Conservation (phyloP, 2,888 invertebrate species). For the Rhagium mordax region DNA sequence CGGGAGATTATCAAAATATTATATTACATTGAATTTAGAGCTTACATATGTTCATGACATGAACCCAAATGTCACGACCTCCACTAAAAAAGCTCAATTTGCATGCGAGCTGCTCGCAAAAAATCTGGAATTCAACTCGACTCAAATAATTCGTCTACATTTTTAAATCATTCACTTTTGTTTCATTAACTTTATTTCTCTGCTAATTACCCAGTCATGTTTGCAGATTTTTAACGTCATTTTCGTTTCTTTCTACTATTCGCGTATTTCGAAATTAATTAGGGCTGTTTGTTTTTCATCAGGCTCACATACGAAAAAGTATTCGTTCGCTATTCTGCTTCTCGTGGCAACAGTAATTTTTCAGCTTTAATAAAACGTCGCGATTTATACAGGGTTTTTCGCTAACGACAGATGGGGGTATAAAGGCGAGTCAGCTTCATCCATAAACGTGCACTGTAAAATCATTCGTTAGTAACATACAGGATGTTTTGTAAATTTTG, state of each 20-base stretch:
- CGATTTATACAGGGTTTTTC: no score
- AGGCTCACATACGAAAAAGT: background rate
- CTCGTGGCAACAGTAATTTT: background rate
- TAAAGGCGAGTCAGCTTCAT: no score
- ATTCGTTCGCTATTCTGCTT: background rate
- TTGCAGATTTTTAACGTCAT: constrained; percentile 2
- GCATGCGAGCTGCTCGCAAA: constrained; percentile 19
- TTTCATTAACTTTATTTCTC: constrained; percentile 29
- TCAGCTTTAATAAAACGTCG: no score
- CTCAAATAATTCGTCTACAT: constrained; percentile 24
- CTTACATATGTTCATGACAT: constrained; percentile 59
- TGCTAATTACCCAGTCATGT: constrained; percentile 1
- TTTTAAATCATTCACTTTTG: constrained; percentile 19
- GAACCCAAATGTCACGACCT: constrained; percentile 31
- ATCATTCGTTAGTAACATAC: no score
- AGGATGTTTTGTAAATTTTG: no score
- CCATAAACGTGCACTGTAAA: no score
- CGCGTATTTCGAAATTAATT: background rate
- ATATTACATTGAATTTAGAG: constrained; percentile 57
- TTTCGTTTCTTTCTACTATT: background rate
- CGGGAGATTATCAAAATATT: constrained; percentile 65
- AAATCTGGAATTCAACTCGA: constrained; percentile 13
- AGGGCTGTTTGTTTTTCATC: background rate
- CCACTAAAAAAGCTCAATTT: constrained; percentile 28
- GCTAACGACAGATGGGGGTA: no score